These are phyloP conservation scores for Oreortyx pictus DNA, from an alignment of 2,797 vertebrate species.

Conservation along the genomic window DNA sequence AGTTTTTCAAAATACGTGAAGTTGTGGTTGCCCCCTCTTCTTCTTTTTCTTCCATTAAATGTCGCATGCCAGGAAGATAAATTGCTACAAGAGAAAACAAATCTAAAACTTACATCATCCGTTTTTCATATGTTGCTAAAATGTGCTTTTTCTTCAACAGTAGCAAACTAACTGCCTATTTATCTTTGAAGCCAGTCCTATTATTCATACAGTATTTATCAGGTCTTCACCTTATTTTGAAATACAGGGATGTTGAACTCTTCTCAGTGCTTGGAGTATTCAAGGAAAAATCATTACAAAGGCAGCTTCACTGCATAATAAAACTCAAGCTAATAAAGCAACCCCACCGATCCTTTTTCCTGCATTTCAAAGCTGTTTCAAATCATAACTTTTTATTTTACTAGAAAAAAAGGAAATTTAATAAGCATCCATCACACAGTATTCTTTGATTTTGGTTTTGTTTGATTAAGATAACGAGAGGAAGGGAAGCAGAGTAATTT, in stretches of 20 bases:
- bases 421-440: neutral
- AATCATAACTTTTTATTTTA: neutral
- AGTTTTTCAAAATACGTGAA: neutral
- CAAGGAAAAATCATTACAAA: slow-evolving; percentile 34
- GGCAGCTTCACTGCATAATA: neutral
- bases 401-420: neutral
- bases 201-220: slow-evolving; percentile 65
- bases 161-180: slow-evolving; percentile 58
- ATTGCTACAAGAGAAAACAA: slow-evolving; percentile 19
- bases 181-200: slow-evolving; percentile 61
- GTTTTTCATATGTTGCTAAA: slow-evolving; percentile 29
- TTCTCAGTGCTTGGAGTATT: slow-evolving; percentile 4
- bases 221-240: slow-evolving; percentile 59
- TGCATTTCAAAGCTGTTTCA: neutral
- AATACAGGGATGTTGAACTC: slow-evolving; percentile 19
- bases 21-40: neutral
- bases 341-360: neutral
- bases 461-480: neutral
- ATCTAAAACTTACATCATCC: neutral
- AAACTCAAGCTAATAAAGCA: slow-evolving; percentile 11
- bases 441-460: neutral
- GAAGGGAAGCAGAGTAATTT: neutral
- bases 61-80: slow-evolving; percentile 20
- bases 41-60: neutral
- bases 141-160: neutral